A percentile compares a stretch with the other conserved stretches of the same genome.
These are phyloP conservation scores for Clusia tigrina DNA, from an alignment of 2,888 invertebrate species.

Conservation along the genomic window DNA sequence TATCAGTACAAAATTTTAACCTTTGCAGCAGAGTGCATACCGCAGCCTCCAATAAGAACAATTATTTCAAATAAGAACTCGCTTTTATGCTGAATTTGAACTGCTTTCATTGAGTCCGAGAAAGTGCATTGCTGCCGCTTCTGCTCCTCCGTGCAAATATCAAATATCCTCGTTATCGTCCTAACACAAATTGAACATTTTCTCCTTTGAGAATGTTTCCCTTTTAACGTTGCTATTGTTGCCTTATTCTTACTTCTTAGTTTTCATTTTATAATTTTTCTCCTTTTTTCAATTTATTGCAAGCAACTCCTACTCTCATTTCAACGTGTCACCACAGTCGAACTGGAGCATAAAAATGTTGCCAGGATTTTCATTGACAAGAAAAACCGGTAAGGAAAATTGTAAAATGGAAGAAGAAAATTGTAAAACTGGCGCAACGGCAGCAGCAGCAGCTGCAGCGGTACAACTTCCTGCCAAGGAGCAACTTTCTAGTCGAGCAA, in stretches of 20 bases:
- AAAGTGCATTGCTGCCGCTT: too few relatives aligned
- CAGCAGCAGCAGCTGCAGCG: neutral
- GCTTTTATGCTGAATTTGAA: too few relatives aligned
- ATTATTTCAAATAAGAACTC: too few relatives aligned
- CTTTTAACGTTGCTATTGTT: slow-evolving; percentile 23
- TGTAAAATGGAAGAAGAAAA: neutral
- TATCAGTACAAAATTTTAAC: too few relatives aligned
- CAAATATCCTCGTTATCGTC: slow-evolving; percentile 38
- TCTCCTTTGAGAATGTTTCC: slow-evolving; percentile 45
- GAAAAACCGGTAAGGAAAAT: neutral
- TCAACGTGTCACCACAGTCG: slow-evolving; percentile 8
- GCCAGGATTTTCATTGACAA: neutral
- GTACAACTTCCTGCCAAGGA: neutral
- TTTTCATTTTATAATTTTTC: neutral
- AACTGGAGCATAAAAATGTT: neutral
- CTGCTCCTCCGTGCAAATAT: slow-evolving; percentile 28
- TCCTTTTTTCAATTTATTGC: neutral
- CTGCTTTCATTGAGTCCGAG: too few relatives aligned
- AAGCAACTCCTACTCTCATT: neutral
- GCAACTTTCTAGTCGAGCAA: neutral
- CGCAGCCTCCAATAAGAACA: too few relatives aligned
- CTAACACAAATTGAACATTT: slow-evolving; percentile 51
- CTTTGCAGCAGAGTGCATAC: too few relatives aligned
- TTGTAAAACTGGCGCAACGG: slow-evolving; percentile 5
- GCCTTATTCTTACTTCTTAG: slow-evolving; percentile 2